These are phyloP conservation scores for Clarias fuscus DNA, from an alignment of 2,797 vertebrate genomes.

Conservation along the genomic window DNA sequence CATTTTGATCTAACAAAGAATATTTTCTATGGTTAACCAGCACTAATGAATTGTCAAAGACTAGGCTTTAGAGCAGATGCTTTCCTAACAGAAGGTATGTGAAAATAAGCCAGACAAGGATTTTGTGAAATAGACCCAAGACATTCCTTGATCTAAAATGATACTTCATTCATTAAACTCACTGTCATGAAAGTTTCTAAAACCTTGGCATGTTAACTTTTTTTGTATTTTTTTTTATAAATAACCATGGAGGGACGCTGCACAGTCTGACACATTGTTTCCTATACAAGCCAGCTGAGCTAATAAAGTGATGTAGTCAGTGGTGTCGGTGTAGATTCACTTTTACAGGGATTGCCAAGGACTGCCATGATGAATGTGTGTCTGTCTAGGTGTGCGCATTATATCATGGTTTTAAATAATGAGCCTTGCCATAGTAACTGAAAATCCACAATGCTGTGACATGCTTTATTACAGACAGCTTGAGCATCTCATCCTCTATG, in stretches of 20 bases:
- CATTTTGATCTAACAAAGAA: background rate
- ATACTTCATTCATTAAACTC: slow-evolving; percentile 8
- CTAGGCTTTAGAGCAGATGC: background rate
- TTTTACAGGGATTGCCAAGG: slow-evolving; percentile 27
- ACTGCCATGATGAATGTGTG: background rate
- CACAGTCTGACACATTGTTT: slow-evolving; percentile 12
- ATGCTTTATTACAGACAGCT: slow-evolving; percentile 28
- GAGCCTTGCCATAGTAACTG: slow-evolving; percentile 24
- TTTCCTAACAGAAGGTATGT: background rate
- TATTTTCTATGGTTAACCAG: background rate
- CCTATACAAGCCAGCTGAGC: background rate
- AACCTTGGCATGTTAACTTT: background rate
- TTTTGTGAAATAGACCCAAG: background rate
- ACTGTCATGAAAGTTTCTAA: background rate
- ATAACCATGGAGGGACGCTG: slow-evolving; percentile 15
- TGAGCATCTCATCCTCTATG: background rate
- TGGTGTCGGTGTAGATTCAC: slow-evolving; percentile 36
- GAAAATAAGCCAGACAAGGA: background rate
- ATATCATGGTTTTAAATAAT: background rate
- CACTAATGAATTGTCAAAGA: background rate
- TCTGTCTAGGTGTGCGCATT: background rate
- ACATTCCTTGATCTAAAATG: background rate
- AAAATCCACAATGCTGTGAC: slow-evolving; percentile 33
- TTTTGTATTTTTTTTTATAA: background rate
- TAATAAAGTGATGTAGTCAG: slow-evolving; percentile 14